These are phyloP conservation scores for Halocynthia aurantium DNA, from an alignment of 23 tunicate species.

Conservation along the genomic window DNA sequence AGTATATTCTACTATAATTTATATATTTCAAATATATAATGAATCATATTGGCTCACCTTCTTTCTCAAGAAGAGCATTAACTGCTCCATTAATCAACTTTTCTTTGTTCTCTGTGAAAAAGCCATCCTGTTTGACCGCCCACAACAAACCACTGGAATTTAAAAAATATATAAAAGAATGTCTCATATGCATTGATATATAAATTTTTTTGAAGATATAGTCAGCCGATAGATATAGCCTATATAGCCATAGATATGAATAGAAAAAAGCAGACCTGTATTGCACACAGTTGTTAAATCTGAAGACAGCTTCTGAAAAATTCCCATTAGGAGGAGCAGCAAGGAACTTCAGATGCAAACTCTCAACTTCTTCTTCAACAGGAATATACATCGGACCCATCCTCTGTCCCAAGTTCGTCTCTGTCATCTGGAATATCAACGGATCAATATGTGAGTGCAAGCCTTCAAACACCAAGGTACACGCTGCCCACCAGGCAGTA, in stretches of 20 bases:
- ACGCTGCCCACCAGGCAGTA: no score
- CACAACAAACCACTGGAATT: constrained; percentile 74
- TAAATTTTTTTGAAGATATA: no score
- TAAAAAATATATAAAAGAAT: background rate
- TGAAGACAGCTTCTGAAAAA: constrained; percentile 59
- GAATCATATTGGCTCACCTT: constrained; percentile 28
- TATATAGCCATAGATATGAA: no score
- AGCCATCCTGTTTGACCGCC: constrained; percentile 97
- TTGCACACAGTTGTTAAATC: constrained; percentile 84
- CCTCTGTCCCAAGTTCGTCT: constrained; percentile 64
- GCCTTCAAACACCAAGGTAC: no score
- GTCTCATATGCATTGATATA: background rate
- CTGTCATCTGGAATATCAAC: constrained; percentile 38
- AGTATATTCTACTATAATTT: no score
- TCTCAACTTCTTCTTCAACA: constrained; percentile 95
- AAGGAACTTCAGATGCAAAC: constrained; percentile 69
- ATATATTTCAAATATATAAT: no score
- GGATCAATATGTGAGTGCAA: background rate
- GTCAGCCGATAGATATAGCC: no score
- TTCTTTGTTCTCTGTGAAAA: constrained; percentile 96
- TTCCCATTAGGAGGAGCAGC: constrained; percentile 83
- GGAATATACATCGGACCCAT: constrained; percentile 67
- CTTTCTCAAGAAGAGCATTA: constrained; percentile 50
- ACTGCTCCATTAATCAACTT: constrained; percentile 79
- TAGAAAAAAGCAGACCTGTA: constrained; percentile 47